Evolutionary conservation across 1,140 invertebrate species (phyloP), one percentile per base, ranked within the genome.

Genomic region (Lepidurus apus): DNA sequence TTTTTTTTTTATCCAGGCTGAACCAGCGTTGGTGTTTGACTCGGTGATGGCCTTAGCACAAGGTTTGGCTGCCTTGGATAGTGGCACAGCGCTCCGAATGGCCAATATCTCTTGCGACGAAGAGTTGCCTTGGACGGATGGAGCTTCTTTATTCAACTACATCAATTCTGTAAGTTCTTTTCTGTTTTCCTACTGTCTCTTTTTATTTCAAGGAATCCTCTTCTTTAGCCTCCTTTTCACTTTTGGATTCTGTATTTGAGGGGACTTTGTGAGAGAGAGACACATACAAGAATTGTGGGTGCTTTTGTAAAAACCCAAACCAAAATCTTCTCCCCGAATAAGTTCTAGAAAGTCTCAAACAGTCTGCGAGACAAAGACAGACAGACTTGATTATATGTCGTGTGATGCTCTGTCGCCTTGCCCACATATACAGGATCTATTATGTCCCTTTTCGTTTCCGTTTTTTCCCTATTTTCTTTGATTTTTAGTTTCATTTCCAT

Each of bases 11-110:
- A 44, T 88, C 34, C 87, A 98, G 95, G 94, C 94, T 79, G 93
- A 95, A 85, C 93, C 95, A 80, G 95, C 95, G 11, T 86, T 98
- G 75, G 91, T 97, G 81, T 97, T 94, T 84, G 95, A 98, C 85
- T 93, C 94, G 13, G 95, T 97, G 0, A 91, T 94, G 82, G 90
- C 95, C 42, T 92, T 97, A 82, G 94, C 93, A 11, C 88, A 91
- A 81, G 94, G 93, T 21, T 85, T 96, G 73, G 89, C 91, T 24
- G 88, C 91, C 3, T 88, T 94, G 79, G 92, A 94, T 82, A 86
- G 88, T 43, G 88, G 89, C 83, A 90, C 85, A 65, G 82, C 85
- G 42, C 87, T 94, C 10, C 88, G 89, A 42, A 88, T 91, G 5
- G 89, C 88, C 24, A 95, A 95, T 86, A 88, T 93, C 17, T 94